Evolutionary conservation across 2,888 invertebrate genomes (phyloP).

Genomic region (Melanostoma mellinum): DNA sequence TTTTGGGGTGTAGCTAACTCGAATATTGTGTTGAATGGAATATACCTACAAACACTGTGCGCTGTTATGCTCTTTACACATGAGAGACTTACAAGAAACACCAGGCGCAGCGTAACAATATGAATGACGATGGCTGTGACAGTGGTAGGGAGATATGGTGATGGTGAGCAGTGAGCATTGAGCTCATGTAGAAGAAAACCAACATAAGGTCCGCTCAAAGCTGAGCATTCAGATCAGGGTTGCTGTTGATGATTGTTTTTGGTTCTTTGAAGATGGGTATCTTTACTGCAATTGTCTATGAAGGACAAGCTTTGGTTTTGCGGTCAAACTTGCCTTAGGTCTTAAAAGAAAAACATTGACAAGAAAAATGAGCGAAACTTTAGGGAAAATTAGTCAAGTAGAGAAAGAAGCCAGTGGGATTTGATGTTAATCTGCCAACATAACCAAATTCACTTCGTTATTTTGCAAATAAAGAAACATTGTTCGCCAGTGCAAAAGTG

Average conservation of each 20-base stretch:
- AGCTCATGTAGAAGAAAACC: not conserved
- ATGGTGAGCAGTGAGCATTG: not conserved
- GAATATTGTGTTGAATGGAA: slow-evolving; percentile 11
- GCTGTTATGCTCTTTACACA: slow-evolving; percentile 52
- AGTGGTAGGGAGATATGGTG: slow-evolving; percentile 8
- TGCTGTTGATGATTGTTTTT: not conserved
- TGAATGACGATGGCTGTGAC: slow-evolving; percentile 10
- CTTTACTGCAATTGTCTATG: too few species aligned
- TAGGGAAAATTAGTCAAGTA: too few species aligned
- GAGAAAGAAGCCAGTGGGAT: too few species aligned
- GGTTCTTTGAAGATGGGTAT: too few species aligned
- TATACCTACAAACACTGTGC: slow-evolving; percentile 42
- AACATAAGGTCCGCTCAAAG: slow-evolving; percentile 19
- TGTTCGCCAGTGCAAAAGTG: too few species aligned
- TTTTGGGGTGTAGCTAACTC: slow-evolving; percentile 45
- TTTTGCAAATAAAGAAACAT: too few species aligned
- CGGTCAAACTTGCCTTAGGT: too few species aligned
- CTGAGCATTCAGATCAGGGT: slow-evolving; percentile 40
- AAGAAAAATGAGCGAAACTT: too few species aligned
- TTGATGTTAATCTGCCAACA: too few species aligned
- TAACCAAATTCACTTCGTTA: too few species aligned
- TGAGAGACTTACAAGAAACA: slow-evolving; percentile 47
- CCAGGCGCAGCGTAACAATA: slow-evolving; percentile 15
- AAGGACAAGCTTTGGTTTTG: too few species aligned
- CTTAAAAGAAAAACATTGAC: too few species aligned